Percentiles rank a stretch among this genome's conserved stretches.
Evolutionary conservation across 2,888 invertebrate species (phyloP).

Genomic region (Caradrina clavipalpis): DNA sequence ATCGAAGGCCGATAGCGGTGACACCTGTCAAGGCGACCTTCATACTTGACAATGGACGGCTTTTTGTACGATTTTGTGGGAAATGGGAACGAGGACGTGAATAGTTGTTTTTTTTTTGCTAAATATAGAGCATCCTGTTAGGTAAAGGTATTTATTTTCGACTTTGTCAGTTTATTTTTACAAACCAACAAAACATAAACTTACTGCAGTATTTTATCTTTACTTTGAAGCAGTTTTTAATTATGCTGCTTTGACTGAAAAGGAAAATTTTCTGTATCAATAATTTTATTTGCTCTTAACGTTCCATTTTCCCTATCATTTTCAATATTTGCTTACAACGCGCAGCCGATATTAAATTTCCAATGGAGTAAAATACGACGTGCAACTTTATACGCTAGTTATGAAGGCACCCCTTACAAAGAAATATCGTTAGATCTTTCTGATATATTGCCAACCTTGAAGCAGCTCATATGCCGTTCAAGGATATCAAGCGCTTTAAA

Average conservation of each 20-base stretch:
- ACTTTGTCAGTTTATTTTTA: background rate
- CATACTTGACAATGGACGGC: constrained; percentile 52
- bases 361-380: constrained; percentile 30
- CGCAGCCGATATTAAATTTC: constrained; percentile 36
- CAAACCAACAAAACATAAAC: background rate
- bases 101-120: constrained; percentile 27
- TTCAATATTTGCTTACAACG: constrained; percentile 19
- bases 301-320: constrained; percentile 15
- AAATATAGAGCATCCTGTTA: constrained; percentile 16
- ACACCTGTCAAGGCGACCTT: constrained; percentile 67
- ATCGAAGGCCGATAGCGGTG: constrained; percentile 67
- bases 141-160: background rate
- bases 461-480: constrained; percentile 31
- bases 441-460: constrained; percentile 40
- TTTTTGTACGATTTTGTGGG: constrained; percentile 36
- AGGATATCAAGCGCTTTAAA: constrained; percentile 47
- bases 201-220: background rate
- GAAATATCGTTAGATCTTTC: constrained; percentile 34
- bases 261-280: constrained; percentile 8
- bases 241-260: background rate
- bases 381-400: constrained; percentile 24
- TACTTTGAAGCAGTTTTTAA: background rate
- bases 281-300: constrained; percentile 16
- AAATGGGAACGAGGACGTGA: constrained; percentile 18
- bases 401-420: constrained; percentile 30